Evolutionary conservation across 2,797 vertebrate species (phyloP).

Genomic region (Simalia tracyae): DNA sequence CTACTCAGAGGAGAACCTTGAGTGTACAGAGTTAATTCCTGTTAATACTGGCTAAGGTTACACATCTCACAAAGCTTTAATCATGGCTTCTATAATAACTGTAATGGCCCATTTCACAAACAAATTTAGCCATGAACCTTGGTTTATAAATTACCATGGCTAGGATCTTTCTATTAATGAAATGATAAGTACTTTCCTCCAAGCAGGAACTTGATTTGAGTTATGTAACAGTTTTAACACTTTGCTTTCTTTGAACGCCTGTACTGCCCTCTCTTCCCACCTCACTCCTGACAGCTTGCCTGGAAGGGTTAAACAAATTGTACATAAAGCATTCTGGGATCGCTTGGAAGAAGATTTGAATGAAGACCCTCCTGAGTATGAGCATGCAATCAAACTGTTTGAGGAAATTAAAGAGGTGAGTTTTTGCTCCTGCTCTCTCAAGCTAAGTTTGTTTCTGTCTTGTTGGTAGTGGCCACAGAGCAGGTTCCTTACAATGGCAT

Average conservation of each 20-base stretch:
- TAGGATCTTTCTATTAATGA: neutral
- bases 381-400: slow-evolving; percentile 87
- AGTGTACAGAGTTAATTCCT: neutral
- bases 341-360: slow-evolving; percentile 86
- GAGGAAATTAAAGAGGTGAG: slow-evolving; percentile 92
- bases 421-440: neutral
- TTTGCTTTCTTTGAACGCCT: neutral
- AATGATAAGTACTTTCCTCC: neutral
- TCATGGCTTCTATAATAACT: neutral
- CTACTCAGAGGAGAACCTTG: neutral
- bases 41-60: neutral
- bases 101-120: neutral
- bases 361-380: slow-evolving; percentile 87
- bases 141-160: neutral
- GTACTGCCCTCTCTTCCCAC: neutral
- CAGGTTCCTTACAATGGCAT: neutral
- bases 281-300: slow-evolving; percentile 74
- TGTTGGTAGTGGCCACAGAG: neutral
- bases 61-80: neutral
- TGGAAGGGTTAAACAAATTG: slow-evolving; percentile 81
- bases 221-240: neutral
- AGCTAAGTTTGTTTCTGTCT: neutral
- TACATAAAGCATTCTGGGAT: slow-evolving; percentile 94
- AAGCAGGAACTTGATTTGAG: neutral
- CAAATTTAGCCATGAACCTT: neutral